Evolutionary conservation across 2,888 invertebrate genomes (phyloP), one percentile per base, ranked within the genome.

Genomic region (Mystacides longicornis): DNA sequence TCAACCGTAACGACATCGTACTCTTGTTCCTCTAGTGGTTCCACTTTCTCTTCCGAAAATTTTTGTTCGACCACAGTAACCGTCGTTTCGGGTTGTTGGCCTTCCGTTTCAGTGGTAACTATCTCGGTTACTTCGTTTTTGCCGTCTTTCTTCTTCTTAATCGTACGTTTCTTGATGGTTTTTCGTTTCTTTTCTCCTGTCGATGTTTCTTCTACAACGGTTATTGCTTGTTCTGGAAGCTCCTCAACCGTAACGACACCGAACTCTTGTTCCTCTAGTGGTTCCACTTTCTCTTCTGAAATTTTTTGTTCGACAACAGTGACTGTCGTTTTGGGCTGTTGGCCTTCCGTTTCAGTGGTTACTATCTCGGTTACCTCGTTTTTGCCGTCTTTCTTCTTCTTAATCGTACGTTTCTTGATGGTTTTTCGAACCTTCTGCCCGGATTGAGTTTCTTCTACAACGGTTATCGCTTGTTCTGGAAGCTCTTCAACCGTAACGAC

Each of bases 271-370:
- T 45, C 21, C n/a, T 19, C 45, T 19, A 45, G 20, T 4, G 19
- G 11, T 31, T 31, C 31, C 2, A 45, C 45, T 20, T 19, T 45
- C 11, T 64, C 60, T 58, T 72, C 69, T 54, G 71, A 69, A 18
- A 9, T 14, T 69, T 62, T 7, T 31, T 7, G 31, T 45, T 60
- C 60, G 60, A 66, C 67, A 2, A 66, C 61, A 55, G 61, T 5
- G 4, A 73, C 67, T 0, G 69, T 71, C 0, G 69, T 71, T 1
- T 69, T 63, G 0, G 72, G 70, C 1, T 62, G 63, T 50, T 72
- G 69, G 19, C 69, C 70, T 2, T 74, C 71, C 49, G 70, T 69
- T 57, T 74, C 68, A n/a, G 73, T 65, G 3, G 76, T 77, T 2
- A 72, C 67, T 14, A 73, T 72, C 61, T 66, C 64, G 9, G 65